phyloP scores from a whole-genome alignment of 2,797 vertebrate genomes.

The Notamacropus eugenii region DNA sequence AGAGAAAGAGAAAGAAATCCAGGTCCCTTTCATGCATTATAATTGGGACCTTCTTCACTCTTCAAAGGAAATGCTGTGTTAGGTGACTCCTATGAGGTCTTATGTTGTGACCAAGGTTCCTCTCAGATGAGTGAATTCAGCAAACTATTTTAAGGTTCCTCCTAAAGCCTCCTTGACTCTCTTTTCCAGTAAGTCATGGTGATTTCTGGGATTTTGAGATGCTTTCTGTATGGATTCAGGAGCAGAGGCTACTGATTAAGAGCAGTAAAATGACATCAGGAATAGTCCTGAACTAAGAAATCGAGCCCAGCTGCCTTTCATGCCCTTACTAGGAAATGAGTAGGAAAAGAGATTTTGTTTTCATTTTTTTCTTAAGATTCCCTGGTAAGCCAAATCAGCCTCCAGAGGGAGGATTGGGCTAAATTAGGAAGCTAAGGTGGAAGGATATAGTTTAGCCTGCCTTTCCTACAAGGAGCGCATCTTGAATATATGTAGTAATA shows the following conservation, averaged over 20 bases:
- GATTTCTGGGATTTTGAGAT: neutral
- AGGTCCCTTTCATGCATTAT: neutral
- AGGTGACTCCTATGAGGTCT: neutral
- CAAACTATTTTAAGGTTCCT: neutral
- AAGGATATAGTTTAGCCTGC: neutral
- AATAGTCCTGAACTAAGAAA: neutral
- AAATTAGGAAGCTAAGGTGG: neutral
- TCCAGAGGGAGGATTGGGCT: neutral
- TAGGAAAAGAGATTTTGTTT: neutral
- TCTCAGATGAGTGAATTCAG: neutral
- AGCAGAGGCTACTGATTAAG: neutral
- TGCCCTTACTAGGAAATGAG: neutral
- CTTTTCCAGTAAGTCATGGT: neutral
- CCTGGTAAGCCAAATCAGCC: neutral
- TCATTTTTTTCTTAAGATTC: neutral
- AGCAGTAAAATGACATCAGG: neutral
- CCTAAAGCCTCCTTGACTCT: neutral
- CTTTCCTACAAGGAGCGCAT: neutral
- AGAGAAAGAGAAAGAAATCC: neutral
- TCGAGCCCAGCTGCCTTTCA: neutral
- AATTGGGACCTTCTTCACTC: neutral
- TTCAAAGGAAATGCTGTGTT: neutral
- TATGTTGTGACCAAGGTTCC: neutral
- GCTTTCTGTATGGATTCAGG: neutral
- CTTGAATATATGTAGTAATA: neutral